Percentiles rank a stretch among this genome's conserved stretches.
phyloP scores from a whole-genome alignment of 2,888 invertebrate species.

The Drosophila recens region DNA sequence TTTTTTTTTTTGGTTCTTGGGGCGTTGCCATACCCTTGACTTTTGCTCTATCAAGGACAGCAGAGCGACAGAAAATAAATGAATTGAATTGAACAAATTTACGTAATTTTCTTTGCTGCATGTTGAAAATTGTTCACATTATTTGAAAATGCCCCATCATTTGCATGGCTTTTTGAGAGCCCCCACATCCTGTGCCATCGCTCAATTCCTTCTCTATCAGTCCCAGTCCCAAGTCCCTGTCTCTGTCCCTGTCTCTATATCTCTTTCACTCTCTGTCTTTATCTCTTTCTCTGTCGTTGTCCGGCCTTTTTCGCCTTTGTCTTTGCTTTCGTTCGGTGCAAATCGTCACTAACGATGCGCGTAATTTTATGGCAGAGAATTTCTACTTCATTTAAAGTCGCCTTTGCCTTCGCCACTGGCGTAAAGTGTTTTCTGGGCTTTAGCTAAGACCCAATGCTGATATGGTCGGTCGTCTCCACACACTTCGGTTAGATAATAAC shows the following conservation, averaged over 20 bases:
- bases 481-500: slow-evolving; percentile 74
- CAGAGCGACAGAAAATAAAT: slow-evolving; percentile 40
- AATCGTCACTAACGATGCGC: slow-evolving; percentile 83
- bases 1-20: slow-evolving; percentile 33
- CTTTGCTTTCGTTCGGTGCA: slow-evolving; percentile 67
- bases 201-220: slow-evolving; percentile 3
- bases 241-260: background rate
- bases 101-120: slow-evolving; percentile 63
- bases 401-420: slow-evolving; percentile 41
- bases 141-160: slow-evolving; percentile 63
- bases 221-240: background rate
- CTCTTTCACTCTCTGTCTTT: too few species aligned
- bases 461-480: slow-evolving; percentile 44
- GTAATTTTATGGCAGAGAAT: slow-evolving; percentile 80
- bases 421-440: slow-evolving; percentile 62
- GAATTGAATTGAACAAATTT: slow-evolving; percentile 66
- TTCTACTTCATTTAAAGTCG: slow-evolving; percentile 79
- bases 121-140: slow-evolving; percentile 57
- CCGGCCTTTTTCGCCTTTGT: slow-evolving; percentile 47
- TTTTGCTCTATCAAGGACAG: slow-evolving; percentile 64
- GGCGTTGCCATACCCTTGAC: slow-evolving; percentile 67
- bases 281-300: too few species aligned
- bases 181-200: slow-evolving; percentile 6
- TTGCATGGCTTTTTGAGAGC: slow-evolving; percentile 56
- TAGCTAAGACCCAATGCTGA: slow-evolving; percentile 67